phyloP scores from a whole-genome alignment of 1,140 invertebrate genomes.

The Apocrypta bakeri region DNA sequence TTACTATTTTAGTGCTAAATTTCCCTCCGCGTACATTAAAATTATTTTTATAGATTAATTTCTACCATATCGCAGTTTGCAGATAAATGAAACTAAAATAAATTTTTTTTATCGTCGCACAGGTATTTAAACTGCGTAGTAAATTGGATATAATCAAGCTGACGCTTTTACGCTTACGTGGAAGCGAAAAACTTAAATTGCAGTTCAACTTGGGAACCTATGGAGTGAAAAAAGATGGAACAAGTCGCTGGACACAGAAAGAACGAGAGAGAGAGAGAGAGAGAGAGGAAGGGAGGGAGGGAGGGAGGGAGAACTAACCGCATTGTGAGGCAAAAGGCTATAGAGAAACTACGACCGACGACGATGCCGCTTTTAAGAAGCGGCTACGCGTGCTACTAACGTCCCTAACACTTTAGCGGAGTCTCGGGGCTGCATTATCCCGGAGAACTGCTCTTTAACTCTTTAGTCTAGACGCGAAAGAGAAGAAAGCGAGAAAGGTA shows the following conservation, averaged over 20 bases:
- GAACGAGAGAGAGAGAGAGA: too few species aligned
- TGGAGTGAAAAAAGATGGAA: not conserved
- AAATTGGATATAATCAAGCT: too few species aligned
- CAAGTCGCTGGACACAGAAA: not conserved
- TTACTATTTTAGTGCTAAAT: too few species aligned
- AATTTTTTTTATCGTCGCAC: too few species aligned
- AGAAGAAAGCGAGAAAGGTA: conserved; percentile 31
- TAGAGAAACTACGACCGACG: not conserved
- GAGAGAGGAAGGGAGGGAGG: too few species aligned
- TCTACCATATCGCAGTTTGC: too few species aligned
- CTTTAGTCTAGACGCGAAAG: conserved; percentile 52
- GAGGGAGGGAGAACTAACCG: not conserved
- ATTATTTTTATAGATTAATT: too few species aligned
- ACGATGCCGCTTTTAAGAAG: conserved; percentile 32
- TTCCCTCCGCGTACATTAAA: too few species aligned
- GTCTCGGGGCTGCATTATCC: conserved; percentile 54
- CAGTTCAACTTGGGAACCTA: not conserved
- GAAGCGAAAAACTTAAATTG: not conserved
- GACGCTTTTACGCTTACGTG: too few species aligned
- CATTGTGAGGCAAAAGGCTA: not conserved
- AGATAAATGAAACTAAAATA: too few species aligned
- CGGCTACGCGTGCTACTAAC: not conserved
- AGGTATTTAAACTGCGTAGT: too few species aligned
- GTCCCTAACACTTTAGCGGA: conserved; percentile 24
- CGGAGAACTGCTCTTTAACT: conserved; percentile 51